Evolutionary conservation across 2,797 vertebrate species (phyloP), one percentile per base, ranked within the genome.

Genomic region (Neoniphon sammara): DNA sequence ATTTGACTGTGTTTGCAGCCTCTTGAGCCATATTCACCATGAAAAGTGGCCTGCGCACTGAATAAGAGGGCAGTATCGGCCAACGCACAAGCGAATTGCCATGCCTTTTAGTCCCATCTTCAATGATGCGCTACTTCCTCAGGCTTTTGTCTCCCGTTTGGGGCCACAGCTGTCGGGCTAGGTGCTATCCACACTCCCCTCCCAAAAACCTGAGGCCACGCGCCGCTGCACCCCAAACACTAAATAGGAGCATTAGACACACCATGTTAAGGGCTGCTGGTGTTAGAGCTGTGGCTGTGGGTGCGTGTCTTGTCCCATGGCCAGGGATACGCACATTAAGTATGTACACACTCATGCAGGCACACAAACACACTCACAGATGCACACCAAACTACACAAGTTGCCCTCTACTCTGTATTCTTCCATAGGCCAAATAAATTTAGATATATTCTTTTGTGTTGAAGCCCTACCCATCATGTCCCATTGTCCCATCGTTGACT

Each of bases 241-340:
- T 95, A 94, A 95, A 94, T 94, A 92, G 94, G 85, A 89, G 88
- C 93, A 95, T 95, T 95, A 95, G 94, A 94, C 94, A 95, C 93
- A 94, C 91, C 87, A 74, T 92, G 93, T 94, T 95, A 94, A 90
- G 79, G 88, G 91, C 91, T 92, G 92, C 91, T 94, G 93, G 93
- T 94, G 93, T 90, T 83, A 80, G 91, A 89, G 91, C 89, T 85
- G 87, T 90, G 93, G 89, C 83, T 86, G 89, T 90, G 90, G 88
- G 86, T 93, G 92, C 81, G 81, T 93, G 88, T 93, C 92, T 93
- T 86, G 90, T 91, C 85, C 89, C 70, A 83, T 89, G 82, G 90
- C 82, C 77, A 76, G 77, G 88, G 83, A 85, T 85, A 76, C 73
- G 78, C 78, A 50, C 88, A 84, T 86, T 87, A 85, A 82, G 49